These are phyloP conservation scores for Dicrurus megarhynchus DNA, from an alignment of 2,113 vertebrate genomes.

Conservation along the genomic window DNA sequence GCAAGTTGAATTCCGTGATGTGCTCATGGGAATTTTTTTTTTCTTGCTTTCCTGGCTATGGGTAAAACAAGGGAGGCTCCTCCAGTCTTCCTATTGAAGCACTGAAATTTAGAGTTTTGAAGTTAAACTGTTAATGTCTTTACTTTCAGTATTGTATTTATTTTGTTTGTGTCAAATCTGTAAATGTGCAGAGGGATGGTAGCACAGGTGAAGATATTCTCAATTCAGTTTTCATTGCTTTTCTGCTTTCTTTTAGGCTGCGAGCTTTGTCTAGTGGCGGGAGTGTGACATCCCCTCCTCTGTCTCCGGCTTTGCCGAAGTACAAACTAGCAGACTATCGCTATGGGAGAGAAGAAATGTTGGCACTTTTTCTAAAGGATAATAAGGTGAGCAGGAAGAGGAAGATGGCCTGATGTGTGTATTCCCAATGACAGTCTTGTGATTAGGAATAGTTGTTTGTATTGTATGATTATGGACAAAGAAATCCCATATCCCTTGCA, in stretches of 20 bases:
- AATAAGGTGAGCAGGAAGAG: constrained; percentile 83
- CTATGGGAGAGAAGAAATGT: constrained; percentile 99
- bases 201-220: neutral
- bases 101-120: neutral
- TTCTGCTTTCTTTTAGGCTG: constrained; percentile 77
- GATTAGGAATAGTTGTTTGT: neutral
- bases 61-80: neutral
- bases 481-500: neutral
- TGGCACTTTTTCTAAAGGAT: constrained; percentile 99
- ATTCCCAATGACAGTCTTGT: neutral
- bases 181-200: neutral
- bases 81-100: neutral
- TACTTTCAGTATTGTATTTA: neutral
- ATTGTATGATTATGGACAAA: neutral
- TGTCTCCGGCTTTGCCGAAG: constrained; percentile 96
- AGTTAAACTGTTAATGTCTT: neutral
- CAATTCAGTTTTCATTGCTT: neutral
- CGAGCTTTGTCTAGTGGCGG: constrained; percentile 95
- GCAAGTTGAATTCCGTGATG: neutral
- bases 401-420: neutral
- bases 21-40: neutral
- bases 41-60: neutral
- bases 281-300: constrained; percentile 90
- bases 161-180: neutral
- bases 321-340: constrained; percentile 99